Percentiles rank a stretch among this genome's conserved stretches.
Evolutionary conservation across 2,888 invertebrate species (phyloP).

Genomic region (Drosophila mimetica): DNA sequence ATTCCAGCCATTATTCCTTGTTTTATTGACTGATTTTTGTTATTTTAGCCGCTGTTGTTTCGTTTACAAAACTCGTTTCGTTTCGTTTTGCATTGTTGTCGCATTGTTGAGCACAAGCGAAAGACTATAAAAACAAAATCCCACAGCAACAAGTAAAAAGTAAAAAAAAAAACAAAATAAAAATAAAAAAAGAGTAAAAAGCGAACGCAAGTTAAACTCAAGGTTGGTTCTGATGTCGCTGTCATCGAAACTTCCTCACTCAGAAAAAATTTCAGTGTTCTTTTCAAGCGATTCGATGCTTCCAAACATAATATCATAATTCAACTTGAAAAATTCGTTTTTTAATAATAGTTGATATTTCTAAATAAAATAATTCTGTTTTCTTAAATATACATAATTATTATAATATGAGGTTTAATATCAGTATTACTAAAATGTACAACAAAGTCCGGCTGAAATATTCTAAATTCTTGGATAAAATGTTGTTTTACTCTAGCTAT

Average conservation of each 20-base stretch:
- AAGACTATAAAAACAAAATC: constrained; percentile 16
- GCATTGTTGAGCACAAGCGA: constrained; percentile 37
- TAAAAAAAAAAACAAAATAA: constrained; percentile 11
- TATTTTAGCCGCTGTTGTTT: constrained; percentile 19
- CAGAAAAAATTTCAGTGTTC: constrained; percentile 8
- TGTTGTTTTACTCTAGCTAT: not conserved
- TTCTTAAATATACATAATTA: too few species aligned
- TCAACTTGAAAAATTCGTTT: not conserved
- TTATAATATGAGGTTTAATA: not conserved
- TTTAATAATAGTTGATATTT: not conserved
- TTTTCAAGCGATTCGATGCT: not conserved
- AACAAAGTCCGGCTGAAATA: constrained; percentile 1
- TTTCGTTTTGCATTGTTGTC: constrained; percentile 50
- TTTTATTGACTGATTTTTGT: constrained; percentile 21
- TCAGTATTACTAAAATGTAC: not conserved
- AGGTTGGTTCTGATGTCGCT: constrained; percentile 44
- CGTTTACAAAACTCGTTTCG: constrained; percentile 47
- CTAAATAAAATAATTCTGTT: not conserved
- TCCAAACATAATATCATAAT: not conserved
- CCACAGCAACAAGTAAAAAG: constrained; percentile 27
- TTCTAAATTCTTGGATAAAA: constrained; percentile 11
- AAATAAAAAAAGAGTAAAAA: constrained; percentile 30
- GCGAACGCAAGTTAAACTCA: constrained; percentile 44
- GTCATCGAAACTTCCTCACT: constrained; percentile 34
- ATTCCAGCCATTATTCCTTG: constrained; percentile 20